Evolutionary conservation across 2,797 vertebrate genomes (phyloP).

Genomic region (Tangara arthus): DNA sequence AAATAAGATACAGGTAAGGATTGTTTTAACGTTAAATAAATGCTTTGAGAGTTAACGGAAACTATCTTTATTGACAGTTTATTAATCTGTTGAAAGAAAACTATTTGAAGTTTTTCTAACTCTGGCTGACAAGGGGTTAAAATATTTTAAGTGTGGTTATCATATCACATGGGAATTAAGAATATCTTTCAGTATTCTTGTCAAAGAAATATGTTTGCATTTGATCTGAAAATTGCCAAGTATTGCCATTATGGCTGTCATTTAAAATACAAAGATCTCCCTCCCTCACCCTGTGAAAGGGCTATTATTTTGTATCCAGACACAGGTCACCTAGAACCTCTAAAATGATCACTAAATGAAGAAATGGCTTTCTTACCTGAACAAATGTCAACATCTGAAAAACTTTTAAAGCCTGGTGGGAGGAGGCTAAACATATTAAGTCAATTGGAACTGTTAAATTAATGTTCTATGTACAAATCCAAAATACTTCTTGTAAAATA

Average conservation of each 20-base stretch:
- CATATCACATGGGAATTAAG: not conserved
- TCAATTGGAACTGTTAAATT: not conserved
- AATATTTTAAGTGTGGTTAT: not conserved
- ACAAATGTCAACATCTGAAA: not conserved
- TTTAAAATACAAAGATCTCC: not conserved
- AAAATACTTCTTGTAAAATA: not conserved
- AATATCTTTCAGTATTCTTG: not conserved
- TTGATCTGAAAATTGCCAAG: not conserved
- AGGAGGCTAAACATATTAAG: not conserved
- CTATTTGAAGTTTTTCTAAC: not conserved
- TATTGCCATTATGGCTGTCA: not conserved
- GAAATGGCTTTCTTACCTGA: not conserved
- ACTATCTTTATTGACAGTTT: not conserved
- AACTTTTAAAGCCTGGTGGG: not conserved
- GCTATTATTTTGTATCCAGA: not conserved
- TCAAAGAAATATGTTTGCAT: not conserved
- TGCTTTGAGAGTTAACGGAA: not conserved
- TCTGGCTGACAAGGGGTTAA: not conserved
- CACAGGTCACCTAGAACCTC: not conserved
- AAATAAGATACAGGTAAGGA: not conserved
- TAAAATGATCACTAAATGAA: not conserved
- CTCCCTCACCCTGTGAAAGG: not conserved
- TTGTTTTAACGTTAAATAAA: not conserved
- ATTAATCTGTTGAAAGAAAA: not conserved
- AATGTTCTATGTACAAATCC: not conserved